Evolutionary conservation across 2,113 vertebrate genomes (phyloP).

Genomic region (Lepisosteus osseus): DNA sequence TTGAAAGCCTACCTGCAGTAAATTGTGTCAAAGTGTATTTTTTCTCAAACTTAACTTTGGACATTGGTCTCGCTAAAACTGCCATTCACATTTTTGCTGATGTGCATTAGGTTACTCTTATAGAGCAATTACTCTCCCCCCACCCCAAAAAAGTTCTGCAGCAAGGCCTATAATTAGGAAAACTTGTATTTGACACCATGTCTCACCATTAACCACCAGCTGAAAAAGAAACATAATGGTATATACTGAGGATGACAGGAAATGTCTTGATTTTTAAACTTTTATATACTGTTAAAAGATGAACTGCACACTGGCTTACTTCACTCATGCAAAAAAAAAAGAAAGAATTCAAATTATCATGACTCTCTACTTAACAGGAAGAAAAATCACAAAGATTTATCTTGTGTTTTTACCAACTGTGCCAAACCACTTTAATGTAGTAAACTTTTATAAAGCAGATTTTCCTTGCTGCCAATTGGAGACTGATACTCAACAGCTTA

Average conservation of each 20-base stretch:
- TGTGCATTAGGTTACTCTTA: no score
- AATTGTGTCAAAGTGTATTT: no score
- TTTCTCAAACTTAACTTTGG: no score
- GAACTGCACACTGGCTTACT: background rate
- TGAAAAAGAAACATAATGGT: background rate
- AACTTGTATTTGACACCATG: no score
- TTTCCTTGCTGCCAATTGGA: conserved; percentile 5
- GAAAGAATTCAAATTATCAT: conserved; percentile 10
- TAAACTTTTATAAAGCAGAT: conserved; percentile 23
- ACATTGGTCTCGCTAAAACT: no score
- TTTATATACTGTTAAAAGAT: conserved; percentile 4
- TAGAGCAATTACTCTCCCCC: no score
- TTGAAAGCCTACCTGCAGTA: no score
- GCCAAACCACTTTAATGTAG: conserved; percentile 21
- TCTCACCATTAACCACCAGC: no score
- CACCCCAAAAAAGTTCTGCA: no score
- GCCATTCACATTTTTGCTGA: no score
- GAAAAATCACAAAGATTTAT: conserved; percentile 9
- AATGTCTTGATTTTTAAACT: conserved; percentile 6
- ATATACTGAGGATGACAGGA: background rate
- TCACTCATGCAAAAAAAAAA: conserved; percentile 7
- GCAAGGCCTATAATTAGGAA: no score
- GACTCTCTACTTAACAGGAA: background rate
- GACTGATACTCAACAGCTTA: conserved; percentile 8
- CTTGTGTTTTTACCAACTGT: conserved; percentile 12